These are phyloP conservation scores for Drosophila busckii DNA, from an alignment of 1,140 invertebrate genomes.

Conservation along the genomic window DNA sequence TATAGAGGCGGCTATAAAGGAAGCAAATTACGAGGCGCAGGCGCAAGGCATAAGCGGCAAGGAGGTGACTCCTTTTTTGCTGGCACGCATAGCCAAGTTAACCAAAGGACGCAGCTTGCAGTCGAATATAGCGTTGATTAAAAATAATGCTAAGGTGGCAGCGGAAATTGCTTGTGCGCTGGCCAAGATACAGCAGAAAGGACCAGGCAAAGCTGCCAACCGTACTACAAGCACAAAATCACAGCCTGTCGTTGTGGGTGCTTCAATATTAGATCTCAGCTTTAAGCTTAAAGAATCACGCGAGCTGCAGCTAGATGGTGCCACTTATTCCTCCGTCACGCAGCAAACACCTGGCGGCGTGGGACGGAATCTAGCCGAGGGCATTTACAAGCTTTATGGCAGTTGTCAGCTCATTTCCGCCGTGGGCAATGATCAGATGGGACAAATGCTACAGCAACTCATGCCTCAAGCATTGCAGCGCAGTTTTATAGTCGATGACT, in stretches of 20 bases:
- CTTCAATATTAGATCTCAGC: constrained; percentile 67
- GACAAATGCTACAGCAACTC: constrained; percentile 79
- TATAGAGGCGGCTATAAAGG: constrained; percentile 86
- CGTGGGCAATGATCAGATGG: constrained; percentile 86
- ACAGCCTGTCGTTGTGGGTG: constrained; percentile 58
- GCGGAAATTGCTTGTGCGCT: constrained; percentile 85
- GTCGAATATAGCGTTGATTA: constrained; percentile 93
- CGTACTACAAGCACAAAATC: background rate
- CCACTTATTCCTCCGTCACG: constrained; percentile 85
- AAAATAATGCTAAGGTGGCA: constrained; percentile 94
- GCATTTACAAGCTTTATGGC: constrained; percentile 85
- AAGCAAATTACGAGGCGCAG: constrained; percentile 85
- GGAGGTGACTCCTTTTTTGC: constrained; percentile 94
- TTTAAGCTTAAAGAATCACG: constrained; percentile 47
- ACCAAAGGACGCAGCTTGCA: constrained; percentile 89
- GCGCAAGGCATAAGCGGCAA: constrained; percentile 87
- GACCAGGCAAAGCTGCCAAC: background rate
- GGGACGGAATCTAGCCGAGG: constrained; percentile 93
- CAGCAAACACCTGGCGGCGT: constrained; percentile 90
- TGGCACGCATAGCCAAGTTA: constrained; percentile 86
- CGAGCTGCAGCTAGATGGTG: constrained; percentile 85
- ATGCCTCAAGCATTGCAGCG: constrained; percentile 64
- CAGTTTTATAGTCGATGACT: constrained; percentile 76
- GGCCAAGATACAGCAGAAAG: constrained; percentile 80
- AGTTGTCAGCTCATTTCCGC: constrained; percentile 87